Base-by-base conservation (phyloP, 2,888 invertebrate species). In the Pristionchus maxplancki region DNA sequence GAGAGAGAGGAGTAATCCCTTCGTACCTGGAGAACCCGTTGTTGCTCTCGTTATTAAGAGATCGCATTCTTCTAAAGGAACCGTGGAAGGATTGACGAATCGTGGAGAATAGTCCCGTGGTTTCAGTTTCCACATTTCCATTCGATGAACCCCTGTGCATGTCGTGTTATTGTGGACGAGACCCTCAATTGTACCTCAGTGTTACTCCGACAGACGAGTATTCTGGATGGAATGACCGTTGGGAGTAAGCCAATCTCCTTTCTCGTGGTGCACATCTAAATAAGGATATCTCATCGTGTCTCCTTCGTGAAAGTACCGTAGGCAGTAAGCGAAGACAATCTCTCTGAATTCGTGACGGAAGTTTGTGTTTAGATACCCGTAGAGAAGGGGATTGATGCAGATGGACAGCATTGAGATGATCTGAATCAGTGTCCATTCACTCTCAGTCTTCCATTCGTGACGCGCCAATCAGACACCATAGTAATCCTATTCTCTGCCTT, bases 341-440 rank as follows among this genome's bases (percentile, higher is more conserved):
- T 93, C 93, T 13, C 90, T 90, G 90, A 94, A 94, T 90, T 94
- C 94, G 89, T 93, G 92, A 3, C 94, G 93, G 89, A 94, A 94
- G 90, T 94, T 94, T 37, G 94, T 94, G 88, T 94, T 94, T 37
- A 93, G 85, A 87, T 90, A 93, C 1, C 94, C 94, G 90, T 94
- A 94, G 24, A 94, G 91, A 53, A 94, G 91, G 31, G 94, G 94
- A 91, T 94, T 94, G n/a, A 94, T 92, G 89, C 94, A 94, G 87
- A 94, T 94, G 13, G 94, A 94, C 4, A 93, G 89, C 91, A 94
- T 93, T 34, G 93, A 93, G 50, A 94, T 89, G 85, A 94, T 89
- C 86, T 87, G 86, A 71, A 87, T 53, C 2, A 44, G 28, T n/a
- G 34, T 71, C n/a, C 58, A n/a, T 58, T 58, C n/a, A 58, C 9